Conservation (phyloP, 35 echinoderm and acorn worm species). For the Heliocidaris erythrogramma region DNA sequence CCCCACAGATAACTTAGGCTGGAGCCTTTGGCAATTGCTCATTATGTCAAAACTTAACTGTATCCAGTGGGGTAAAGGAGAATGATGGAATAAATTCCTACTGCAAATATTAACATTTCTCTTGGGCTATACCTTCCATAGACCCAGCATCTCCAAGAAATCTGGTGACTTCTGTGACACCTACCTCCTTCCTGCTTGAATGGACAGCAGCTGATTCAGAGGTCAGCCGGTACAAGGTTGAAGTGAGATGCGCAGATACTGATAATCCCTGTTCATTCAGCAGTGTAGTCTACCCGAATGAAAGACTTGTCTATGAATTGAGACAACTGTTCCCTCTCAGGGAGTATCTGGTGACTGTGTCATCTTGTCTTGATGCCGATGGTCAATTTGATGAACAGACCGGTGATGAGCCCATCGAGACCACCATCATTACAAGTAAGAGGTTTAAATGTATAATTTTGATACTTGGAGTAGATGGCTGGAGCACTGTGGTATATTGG, state of each 20-base stretch:
- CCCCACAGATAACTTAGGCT: too few relatives aligned
- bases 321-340: not conserved
- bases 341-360: not conserved
- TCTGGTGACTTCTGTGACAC: not conserved
- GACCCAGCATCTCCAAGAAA: not conserved
- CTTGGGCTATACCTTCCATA: not conserved
- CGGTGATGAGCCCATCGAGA: not conserved
- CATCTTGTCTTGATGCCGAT: not conserved
- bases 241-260: not conserved
- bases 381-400: not conserved
- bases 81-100: not conserved
- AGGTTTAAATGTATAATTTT: too few relatives aligned
- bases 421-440: too few relatives aligned
- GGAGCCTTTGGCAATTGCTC: too few relatives aligned
- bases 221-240: not conserved
- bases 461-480: too few relatives aligned
- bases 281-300: not conserved
- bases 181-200: not conserved
- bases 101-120: not conserved
- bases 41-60: too few relatives aligned
- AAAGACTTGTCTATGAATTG: not conserved
- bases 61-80: too few relatives aligned
- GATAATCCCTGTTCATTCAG: too few relatives aligned
- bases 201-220: not conserved
- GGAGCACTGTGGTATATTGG: too few relatives aligned